A percentile compares a stretch with the other conserved stretches of the same genome.
Conservation (phyloP, 2,797 vertebrate genomes). For the Buceros bicornis region DNA sequence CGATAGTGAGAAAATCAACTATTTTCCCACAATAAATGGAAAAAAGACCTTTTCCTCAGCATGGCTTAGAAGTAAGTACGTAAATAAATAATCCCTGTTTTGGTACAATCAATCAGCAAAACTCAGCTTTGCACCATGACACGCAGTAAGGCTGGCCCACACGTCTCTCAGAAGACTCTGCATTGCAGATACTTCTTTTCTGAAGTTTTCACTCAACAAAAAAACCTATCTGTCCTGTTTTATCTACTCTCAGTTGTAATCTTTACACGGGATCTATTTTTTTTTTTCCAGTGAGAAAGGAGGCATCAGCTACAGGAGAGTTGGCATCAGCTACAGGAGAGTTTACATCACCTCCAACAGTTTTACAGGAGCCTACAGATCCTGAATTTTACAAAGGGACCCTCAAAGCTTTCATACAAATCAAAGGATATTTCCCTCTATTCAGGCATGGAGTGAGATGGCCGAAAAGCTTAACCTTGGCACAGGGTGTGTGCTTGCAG, state of each 20-base stretch:
- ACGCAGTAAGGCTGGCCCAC: not conserved
- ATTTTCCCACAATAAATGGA: not conserved
- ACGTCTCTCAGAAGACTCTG: not conserved
- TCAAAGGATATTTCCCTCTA: not conserved
- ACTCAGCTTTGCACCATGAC: not conserved
- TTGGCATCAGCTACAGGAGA: not conserved
- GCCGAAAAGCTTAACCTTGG: not conserved
- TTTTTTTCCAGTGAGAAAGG: not conserved
- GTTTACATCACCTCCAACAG: not conserved
- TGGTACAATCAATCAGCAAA: not conserved
- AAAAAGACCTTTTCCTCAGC: not conserved
- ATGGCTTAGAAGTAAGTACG: not conserved
- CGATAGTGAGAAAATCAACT: not conserved
- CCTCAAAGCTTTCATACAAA: not conserved
- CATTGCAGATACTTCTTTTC: not conserved
- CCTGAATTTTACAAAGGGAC: fast-evolving
- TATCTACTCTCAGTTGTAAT: not conserved
- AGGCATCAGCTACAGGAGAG: not conserved
- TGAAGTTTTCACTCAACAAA: not conserved
- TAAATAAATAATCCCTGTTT: not conserved
- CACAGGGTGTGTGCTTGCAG: fast-evolving
- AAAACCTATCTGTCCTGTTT: not conserved
- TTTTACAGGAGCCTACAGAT: not conserved
- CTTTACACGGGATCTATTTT: not conserved
- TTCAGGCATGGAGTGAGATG: not conserved